Evolutionary conservation across 2,113 vertebrate species (phyloP), one percentile per base, ranked within the genome.

Genomic region (Amia ocellicauda): DNA sequence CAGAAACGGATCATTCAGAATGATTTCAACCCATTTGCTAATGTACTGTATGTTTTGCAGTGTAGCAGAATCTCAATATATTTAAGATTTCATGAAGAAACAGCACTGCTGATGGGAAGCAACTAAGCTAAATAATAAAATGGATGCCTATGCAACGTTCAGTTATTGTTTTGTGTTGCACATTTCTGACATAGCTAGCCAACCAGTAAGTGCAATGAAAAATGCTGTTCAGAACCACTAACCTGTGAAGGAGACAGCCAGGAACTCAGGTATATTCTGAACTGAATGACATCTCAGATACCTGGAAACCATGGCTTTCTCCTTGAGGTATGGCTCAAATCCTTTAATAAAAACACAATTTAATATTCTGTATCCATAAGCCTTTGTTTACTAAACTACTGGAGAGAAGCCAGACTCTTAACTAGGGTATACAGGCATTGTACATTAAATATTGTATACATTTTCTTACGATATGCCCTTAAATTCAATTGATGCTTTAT

Each of bases 1-100:
- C 45, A 41, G 28, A 24, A 62, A 54, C 47, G 45, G 9, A 54
- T 69, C 53, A 51, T 60, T 62, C 28, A 51, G 62, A 54, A 43
- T 16, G 19, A 20, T 59, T 5, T 54, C 40, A 23, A 13, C n/a
- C 1, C 20, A 3, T 10, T 13, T 58, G 20, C 17, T 58, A 41
- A 58, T 20, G 2, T 23, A 5, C 26, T 3, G n/a, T 3, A n/a
- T 9, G 29, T 11, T 40, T 22, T 11, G 14, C 36, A 20, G 20
- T 23, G 57, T n/a, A 26, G 22, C 57, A n/a, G 36, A 42, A 5
- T 3, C 57, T 54, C 11, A 23, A 26, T 54, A 24, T 54, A 24
- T 54, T 26, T 24, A 41, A 42, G 16, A 22, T 56, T 31, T n/a
- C 29, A 20, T 40, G 54, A 14, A 17, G 8, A n/a, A 24, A 28